phyloP scores from a whole-genome alignment of 2,888 invertebrate species.

The Drosophila cracens region DNA sequence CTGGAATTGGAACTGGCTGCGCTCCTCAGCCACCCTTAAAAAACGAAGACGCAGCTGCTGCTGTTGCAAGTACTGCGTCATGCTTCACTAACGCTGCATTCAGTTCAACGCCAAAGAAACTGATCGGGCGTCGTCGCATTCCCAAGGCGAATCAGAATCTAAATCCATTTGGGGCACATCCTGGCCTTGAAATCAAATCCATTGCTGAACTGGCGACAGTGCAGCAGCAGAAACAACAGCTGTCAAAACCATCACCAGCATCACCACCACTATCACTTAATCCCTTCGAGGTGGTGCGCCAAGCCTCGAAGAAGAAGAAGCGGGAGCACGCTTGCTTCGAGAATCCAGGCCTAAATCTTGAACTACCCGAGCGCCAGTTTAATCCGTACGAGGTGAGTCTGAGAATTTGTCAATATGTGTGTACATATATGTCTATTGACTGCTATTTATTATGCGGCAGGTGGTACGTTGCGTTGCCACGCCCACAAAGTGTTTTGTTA shows the following conservation, averaged over 20 bases:
- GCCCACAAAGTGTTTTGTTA: constrained; percentile 78
- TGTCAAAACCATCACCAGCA: constrained; percentile 14
- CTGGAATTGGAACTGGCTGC: constrained; percentile 20
- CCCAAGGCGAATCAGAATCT: constrained; percentile 40
- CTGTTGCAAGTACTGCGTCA: constrained; percentile 51
- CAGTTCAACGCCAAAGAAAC: constrained; percentile 83
- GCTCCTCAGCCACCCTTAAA: constrained; percentile 55
- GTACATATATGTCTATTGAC: not conserved
- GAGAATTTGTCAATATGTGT: constrained; percentile 37
- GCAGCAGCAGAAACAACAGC: constrained; percentile 12
- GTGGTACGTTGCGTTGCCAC: constrained; percentile 59
- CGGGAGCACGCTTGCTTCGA: constrained; percentile 83
- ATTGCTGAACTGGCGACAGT: constrained; percentile 74
- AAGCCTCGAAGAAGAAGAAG: constrained; percentile 84
- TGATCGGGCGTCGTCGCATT: constrained; percentile 71
- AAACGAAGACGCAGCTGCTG: constrained; percentile 50
- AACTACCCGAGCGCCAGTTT: constrained; percentile 83
- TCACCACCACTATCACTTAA: constrained; percentile 59
- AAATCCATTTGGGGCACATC: constrained; percentile 55
- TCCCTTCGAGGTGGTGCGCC: constrained; percentile 84
- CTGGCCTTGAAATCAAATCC: constrained; percentile 83
- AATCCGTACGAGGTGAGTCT: constrained; percentile 84
- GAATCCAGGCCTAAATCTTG: constrained; percentile 84
- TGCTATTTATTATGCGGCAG: constrained; percentile 46
- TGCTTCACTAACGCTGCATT: constrained; percentile 83